These are phyloP conservation scores for Pseudomyrmex cubaensis DNA, from an alignment of 1,140 invertebrate genomes.

Conservation along the genomic window DNA sequence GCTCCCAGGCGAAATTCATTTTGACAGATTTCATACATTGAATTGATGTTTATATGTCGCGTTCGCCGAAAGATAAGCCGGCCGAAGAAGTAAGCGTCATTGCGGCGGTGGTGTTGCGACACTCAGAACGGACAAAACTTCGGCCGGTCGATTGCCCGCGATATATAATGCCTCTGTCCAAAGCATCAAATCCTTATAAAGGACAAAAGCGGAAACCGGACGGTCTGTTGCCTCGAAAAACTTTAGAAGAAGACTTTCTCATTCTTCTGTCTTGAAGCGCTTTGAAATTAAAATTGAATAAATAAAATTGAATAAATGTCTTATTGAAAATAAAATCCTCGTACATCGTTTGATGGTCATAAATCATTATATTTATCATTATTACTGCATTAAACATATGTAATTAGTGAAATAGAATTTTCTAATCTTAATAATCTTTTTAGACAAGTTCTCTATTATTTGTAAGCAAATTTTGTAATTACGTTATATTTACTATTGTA, in stretches of 20 bases:
- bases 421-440: neutral
- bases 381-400: no score
- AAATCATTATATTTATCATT: no score
- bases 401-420: neutral
- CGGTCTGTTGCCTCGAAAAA: slow-evolving; percentile 49
- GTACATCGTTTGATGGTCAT: no score
- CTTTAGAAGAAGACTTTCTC: slow-evolving; percentile 33
- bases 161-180: slow-evolving; percentile 75
- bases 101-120: neutral
- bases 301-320: slow-evolving; percentile 25
- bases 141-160: slow-evolving; percentile 59
- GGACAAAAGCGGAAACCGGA: slow-evolving; percentile 64
- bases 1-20: slow-evolving; percentile 84
- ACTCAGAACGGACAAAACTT: slow-evolving; percentile 70
- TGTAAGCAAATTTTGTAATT: neutral
- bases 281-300: slow-evolving; percentile 9
- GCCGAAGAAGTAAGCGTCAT: slow-evolving; percentile 61
- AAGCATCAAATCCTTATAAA: slow-evolving; percentile 79
- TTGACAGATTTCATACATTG: slow-evolving; percentile 86
- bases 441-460: neutral
- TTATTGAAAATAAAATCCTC: no score
- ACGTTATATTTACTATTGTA: no score
- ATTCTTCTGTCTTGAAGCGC: slow-evolving; percentile 41
- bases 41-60: slow-evolving; percentile 84
- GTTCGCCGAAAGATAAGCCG: slow-evolving; percentile 80